Conservation (phyloP, 1,140 invertebrate genomes). For the Samia ricini region DNA sequence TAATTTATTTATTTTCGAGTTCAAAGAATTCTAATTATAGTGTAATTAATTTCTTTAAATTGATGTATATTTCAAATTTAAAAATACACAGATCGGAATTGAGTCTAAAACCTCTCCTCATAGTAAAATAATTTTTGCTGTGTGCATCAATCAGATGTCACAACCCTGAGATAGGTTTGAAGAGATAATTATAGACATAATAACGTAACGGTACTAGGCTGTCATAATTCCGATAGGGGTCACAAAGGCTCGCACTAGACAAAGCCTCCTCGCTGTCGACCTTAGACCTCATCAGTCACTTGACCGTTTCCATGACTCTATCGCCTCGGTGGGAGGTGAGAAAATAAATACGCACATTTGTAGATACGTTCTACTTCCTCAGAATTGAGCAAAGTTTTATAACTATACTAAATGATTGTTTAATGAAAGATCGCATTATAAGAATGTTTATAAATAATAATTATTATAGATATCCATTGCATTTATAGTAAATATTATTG, state of each 20-base stretch:
- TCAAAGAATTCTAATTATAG: no score
- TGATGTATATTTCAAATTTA: no score
- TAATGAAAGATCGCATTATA: no score
- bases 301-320: constrained; percentile 9
- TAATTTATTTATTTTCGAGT: not conserved
- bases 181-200: constrained; percentile 15
- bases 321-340: constrained; percentile 19
- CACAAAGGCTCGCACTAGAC: constrained; percentile 24
- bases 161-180: not conserved
- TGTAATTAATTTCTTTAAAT: no score
- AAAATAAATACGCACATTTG: not conserved
- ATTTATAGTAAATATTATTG: no score
- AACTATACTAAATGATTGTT: not conserved
- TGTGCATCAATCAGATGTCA: not conserved
- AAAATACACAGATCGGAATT: no score
- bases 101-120: no score
- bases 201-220: constrained; percentile 35
- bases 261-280: constrained; percentile 29
- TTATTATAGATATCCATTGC: no score
- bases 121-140: not conserved
- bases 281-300: constrained; percentile 33
- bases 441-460: no score
- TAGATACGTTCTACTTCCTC: not conserved
- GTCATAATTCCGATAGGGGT: constrained; percentile 21
- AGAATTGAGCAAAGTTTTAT: not conserved